phyloP scores from a whole-genome alignment of 2,113 vertebrate genomes.

The Pelecanus crispus region DNA sequence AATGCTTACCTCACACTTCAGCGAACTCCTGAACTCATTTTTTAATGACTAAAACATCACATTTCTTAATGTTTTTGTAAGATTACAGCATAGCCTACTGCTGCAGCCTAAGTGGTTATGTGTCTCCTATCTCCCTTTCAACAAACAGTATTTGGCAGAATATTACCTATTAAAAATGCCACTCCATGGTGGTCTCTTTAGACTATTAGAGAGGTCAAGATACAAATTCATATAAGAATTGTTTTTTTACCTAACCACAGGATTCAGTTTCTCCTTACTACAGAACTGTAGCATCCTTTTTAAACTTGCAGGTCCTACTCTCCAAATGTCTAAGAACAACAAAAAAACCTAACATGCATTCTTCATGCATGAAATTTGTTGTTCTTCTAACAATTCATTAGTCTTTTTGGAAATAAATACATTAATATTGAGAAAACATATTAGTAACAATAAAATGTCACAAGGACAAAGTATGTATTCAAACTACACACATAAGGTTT shows the following conservation, averaged over 20 bases:
- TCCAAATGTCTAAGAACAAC: neutral
- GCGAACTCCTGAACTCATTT: neutral
- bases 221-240: neutral
- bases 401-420: neutral
- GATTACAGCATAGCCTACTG: neutral
- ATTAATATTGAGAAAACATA: rapidly evolving
- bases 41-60: neutral
- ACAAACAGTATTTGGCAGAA: neutral
- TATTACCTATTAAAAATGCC: neutral
- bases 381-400: neutral
- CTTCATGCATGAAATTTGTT: neutral
- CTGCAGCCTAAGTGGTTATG: neutral
- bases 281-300: neutral
- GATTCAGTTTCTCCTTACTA: neutral
- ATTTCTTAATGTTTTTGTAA: neutral
- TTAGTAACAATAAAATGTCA: neutral
- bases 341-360: neutral
- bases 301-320: neutral
- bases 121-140: neutral
- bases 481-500: neutral
- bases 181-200: neutral
- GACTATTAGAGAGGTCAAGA: neutral
- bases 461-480: neutral
- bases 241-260: neutral
- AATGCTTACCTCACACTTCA: neutral